phyloP scores from a whole-genome alignment of 2,797 vertebrate species.

The Rallus crepitans region DNA sequence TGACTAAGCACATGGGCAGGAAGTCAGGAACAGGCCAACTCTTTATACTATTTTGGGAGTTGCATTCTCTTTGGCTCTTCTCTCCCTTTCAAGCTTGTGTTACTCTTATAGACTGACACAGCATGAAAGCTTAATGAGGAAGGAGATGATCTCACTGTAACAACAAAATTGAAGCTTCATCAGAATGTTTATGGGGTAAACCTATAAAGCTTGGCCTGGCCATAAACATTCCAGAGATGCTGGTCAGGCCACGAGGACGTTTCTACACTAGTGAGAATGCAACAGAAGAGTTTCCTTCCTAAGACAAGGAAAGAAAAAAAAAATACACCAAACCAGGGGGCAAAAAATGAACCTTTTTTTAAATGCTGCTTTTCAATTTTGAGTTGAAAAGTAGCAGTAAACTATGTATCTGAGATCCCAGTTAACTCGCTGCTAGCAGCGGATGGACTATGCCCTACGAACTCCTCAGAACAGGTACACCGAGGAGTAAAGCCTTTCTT shows the following conservation, averaged over 20 bases:
- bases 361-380: not conserved
- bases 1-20: conserved; percentile 62
- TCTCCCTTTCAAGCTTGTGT: conserved; percentile 45
- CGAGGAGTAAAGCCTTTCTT: not conserved
- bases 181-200: conserved; percentile 63
- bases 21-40: conserved; percentile 58
- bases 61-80: conserved; percentile 59
- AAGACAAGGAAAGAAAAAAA: not conserved
- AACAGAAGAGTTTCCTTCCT: not conserved
- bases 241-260: not conserved
- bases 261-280: not conserved
- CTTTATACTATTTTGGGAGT: conserved; percentile 59
- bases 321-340: no score
- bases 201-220: conserved; percentile 14
- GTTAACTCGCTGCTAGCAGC: not conserved
- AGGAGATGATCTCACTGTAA: conserved; percentile 72
- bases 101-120: conserved; percentile 72
- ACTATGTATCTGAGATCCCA: not conserved
- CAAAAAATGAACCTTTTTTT: not conserved
- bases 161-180: conserved; percentile 66
- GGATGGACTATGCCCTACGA: not conserved
- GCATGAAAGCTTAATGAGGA: conserved; percentile 70
- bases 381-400: not conserved
- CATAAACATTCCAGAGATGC: conserved; percentile 48
- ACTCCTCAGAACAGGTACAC: not conserved